Conservation (phyloP, 30 jellyfish, hydroid and myxozoan species). For the Chironex yamaguchii region DNA sequence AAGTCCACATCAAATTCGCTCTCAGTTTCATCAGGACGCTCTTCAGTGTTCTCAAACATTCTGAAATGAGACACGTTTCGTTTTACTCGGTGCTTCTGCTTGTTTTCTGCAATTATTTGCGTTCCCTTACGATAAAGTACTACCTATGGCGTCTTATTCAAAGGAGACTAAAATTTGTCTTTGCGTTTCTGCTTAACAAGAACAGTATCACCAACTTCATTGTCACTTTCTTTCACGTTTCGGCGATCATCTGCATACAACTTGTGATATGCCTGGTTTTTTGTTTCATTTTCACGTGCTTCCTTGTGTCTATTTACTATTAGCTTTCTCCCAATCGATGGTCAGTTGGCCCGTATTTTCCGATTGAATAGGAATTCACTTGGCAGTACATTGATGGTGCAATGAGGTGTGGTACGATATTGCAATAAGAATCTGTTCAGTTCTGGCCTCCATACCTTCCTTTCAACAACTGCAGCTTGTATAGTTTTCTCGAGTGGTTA, state of each 20-base stretch:
- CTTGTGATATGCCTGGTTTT: conserved; percentile 47
- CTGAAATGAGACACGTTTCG: conserved; percentile 18
- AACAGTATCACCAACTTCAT: conserved; percentile 21
- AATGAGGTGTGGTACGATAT: conserved; percentile 58
- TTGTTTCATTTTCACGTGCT: conserved; percentile 33
- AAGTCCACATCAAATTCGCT: background rate
- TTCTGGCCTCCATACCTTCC: conserved; percentile 71
- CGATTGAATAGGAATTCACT: conserved; percentile 30
- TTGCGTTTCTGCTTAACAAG: conserved; percentile 25
- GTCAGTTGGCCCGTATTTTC: conserved; percentile 35
- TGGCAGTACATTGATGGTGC: conserved; percentile 37
- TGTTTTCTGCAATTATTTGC: conserved; percentile 29
- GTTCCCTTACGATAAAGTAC: conserved; percentile 24
- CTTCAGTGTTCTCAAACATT: background rate
- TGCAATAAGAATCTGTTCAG: conserved; percentile 50
- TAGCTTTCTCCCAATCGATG: conserved; percentile 7
- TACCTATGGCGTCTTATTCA: conserved; percentile 13
- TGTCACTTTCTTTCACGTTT: conserved; percentile 15
- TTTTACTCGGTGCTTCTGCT: background rate
- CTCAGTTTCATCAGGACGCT: background rate
- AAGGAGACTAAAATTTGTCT: conserved; percentile 15
- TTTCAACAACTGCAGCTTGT: conserved; percentile 53
- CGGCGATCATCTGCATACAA: background rate
- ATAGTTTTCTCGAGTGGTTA: conserved; percentile 40
- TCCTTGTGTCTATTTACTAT: conserved; percentile 29